Evolutionary conservation across 2,113 vertebrate species (phyloP), one percentile per base, ranked within the genome.

Genomic region (Equus quagga): DNA sequence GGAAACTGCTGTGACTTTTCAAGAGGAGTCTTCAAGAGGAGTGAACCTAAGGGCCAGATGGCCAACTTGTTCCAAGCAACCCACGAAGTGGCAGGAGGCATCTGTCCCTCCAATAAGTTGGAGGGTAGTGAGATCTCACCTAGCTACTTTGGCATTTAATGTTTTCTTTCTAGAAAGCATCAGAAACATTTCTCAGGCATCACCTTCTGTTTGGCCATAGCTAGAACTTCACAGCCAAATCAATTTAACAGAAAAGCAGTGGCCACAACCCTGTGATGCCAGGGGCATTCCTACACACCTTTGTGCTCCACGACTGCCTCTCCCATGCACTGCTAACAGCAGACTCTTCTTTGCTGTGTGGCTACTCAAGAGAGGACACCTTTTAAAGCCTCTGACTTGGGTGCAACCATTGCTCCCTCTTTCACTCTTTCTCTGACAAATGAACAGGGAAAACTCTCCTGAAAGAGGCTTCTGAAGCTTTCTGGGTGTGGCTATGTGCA

Each of bases 1-100:
- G 90, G 79, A 95, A 89, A 86, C 8, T 58, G 10, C 18, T 41
- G 23, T 82, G 58, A 75, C 51, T 90, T 91, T 96, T 75, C 23
- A 85, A 67, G 73, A 44, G 67, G 62, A 85, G 62, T 17, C 36
- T 96, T 75, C 23, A 85, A 67, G 73, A 44, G 67, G 62, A 85
- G 62, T 17, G 18, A 73, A 33, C 18, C 15, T 56, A 51, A 69
- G 31, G 18, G 36, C 33, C 75, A 86, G 31, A 84, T 76, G 33
- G 33, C 19, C 18, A 65, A 24, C n/a, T 36, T 60, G 75, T 86
- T 86, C 51, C 51, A 70, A 51, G 87, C 12, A 91, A 78, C 36
- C 24, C 41, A 56, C 23, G 56, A 60, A 33, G 80, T 36, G 41
- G 46, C 31, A 72, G n/a, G 73, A 64, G 46, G 72, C 73, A 67